Percentiles rank a stretch among this genome's conserved stretches.
phyloP scores from a whole-genome alignment of 2,888 invertebrate species.

The Rhogogaster chlorosoma region DNA sequence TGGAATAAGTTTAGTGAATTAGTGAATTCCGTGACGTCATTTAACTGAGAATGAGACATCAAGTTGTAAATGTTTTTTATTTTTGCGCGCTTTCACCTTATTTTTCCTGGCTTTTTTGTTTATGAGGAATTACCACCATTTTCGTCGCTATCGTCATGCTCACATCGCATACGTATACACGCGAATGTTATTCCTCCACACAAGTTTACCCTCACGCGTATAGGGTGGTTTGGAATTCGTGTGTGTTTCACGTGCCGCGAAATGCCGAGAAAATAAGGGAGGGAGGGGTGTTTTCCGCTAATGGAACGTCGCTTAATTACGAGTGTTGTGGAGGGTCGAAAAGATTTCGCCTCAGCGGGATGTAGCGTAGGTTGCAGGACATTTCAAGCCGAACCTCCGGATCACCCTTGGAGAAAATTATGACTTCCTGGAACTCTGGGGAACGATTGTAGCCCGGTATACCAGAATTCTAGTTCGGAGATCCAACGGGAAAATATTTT shows the following conservation, averaged over 20 bases:
- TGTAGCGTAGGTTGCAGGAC: neutral
- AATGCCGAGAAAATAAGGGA: slow-evolving; percentile 40
- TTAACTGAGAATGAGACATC: neutral
- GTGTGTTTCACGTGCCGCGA: slow-evolving; percentile 16
- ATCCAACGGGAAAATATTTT: slow-evolving; percentile 15
- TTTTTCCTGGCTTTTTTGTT: neutral
- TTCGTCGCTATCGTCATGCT: neutral
- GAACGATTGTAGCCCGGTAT: neutral
- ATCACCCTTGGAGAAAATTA: slow-evolving; percentile 24
- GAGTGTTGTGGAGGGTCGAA: slow-evolving; percentile 31
- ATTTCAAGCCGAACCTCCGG: neutral
- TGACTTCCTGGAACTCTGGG: slow-evolving; percentile 18
- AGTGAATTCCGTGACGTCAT: neutral
- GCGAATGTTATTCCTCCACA: neutral
- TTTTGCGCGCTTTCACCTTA: neutral
- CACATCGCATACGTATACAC: neutral
- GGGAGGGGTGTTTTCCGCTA: slow-evolving; percentile 21
- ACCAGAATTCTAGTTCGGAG: neutral
- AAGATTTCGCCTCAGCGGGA: slow-evolving; percentile 29
- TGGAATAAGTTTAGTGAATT: neutral
- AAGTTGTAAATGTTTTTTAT: neutral
- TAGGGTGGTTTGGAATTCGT: neutral
- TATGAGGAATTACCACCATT: neutral
- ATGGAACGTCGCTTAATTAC: slow-evolving; percentile 48
- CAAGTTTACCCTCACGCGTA: neutral